Evolutionary conservation across 2,888 invertebrate genomes (phyloP).

Genomic region (Apamea crenata): DNA sequence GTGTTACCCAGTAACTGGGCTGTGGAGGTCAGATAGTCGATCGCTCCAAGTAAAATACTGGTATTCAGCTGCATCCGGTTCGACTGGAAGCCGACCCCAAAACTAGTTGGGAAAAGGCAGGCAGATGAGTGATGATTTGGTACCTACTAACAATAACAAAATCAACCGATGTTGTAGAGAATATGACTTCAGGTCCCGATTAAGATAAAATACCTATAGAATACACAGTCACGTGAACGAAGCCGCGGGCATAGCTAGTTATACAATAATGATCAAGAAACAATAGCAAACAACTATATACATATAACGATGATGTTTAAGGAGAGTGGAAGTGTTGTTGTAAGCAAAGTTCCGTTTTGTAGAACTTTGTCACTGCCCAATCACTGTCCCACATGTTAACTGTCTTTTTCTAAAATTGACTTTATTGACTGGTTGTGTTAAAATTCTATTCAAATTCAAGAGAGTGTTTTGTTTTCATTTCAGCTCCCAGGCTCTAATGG

Average conservation of each 20-base stretch:
- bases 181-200: not conserved
- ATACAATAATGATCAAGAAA: not conserved
- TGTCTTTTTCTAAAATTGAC: not conserved
- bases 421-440: not conserved
- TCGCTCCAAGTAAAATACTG: not conserved
- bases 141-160: not conserved
- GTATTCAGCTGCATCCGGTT: not conserved
- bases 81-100: not conserved
- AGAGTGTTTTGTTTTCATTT: not conserved
- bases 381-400: not conserved
- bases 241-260: not conserved
- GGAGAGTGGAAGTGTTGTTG: not conserved
- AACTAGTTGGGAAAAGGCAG: too few relatives aligned
- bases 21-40: not conserved
- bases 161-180: not conserved
- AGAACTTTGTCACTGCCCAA: not conserved
- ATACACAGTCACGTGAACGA: not conserved
- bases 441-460: too few relatives aligned
- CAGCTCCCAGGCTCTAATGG: not conserved
- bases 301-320: not conserved
- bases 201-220: not conserved
- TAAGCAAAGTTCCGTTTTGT: not conserved
- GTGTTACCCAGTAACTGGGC: not conserved
- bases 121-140: too few relatives aligned
- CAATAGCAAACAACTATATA: not conserved